Evolutionary conservation across 1,140 invertebrate genomes (phyloP).

Genomic region (Papilio dardanus): DNA sequence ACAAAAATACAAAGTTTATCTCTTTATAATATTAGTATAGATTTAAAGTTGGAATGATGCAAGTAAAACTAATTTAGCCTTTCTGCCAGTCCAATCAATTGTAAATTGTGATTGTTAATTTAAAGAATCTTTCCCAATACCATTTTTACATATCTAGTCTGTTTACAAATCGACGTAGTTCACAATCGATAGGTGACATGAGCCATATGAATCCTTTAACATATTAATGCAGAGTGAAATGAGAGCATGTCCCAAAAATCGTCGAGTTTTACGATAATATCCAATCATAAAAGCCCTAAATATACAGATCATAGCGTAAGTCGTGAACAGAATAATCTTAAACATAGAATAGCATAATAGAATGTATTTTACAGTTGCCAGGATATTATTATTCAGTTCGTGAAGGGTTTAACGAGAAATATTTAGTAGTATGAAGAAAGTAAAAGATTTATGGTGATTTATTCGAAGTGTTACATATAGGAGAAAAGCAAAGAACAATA

Average conservation of each 20-base stretch:
- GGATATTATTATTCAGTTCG: constrained; percentile 10
- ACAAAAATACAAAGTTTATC: too few species aligned
- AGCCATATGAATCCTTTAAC: not conserved
- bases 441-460: constrained; percentile 4
- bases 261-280: constrained; percentile 31
- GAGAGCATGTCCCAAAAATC: constrained; percentile 5
- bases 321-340: constrained; percentile 22
- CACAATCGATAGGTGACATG: not conserved
- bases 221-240: constrained; percentile 27
- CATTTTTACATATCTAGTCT: not conserved
- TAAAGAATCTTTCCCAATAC: too few species aligned
- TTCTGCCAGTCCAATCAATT: not conserved
- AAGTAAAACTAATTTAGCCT: not conserved
- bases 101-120: not conserved
- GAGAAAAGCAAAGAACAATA: not conserved
- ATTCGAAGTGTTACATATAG: not conserved
- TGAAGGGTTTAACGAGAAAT: not conserved
- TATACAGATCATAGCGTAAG: constrained; percentile 6
- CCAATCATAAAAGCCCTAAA: constrained; percentile 28
- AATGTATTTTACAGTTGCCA: too few species aligned
- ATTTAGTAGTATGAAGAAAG: not conserved
- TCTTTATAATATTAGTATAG: too few species aligned
- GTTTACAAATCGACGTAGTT: not conserved
- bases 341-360: not conserved
- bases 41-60: not conserved